Evolutionary conservation across 2,113 vertebrate genomes (phyloP).

Genomic region (Bos javanicus): DNA sequence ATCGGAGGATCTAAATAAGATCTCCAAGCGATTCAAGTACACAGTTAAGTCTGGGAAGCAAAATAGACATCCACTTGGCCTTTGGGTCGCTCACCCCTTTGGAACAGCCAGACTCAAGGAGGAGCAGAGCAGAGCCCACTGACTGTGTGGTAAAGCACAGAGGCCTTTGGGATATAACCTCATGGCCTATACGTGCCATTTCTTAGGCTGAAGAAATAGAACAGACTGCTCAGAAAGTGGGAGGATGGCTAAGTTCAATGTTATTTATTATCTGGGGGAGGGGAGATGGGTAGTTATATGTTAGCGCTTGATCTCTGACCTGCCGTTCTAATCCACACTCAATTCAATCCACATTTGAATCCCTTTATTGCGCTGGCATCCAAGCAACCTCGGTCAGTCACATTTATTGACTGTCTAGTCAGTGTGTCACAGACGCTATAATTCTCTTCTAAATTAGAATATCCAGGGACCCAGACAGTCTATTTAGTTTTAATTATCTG

Average conservation of each 20-base stretch:
- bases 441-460: constrained; percentile 5
- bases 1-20: not conserved
- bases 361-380: not conserved
- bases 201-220: not conserved
- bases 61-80: not conserved
- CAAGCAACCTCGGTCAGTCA: not conserved
- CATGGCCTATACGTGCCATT: not conserved
- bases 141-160: not conserved
- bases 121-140: not conserved
- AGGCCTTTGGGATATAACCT: not conserved
- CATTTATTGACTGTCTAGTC: not conserved
- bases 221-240: not conserved
- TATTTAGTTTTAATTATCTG: not conserved
- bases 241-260: not conserved
- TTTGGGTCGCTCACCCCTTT: not conserved
- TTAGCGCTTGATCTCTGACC: not conserved
- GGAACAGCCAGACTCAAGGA: not conserved
- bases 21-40: not conserved
- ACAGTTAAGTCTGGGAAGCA: not conserved
- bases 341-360: not conserved
- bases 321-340: not conserved
- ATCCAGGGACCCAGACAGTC: not conserved
- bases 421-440: not conserved
- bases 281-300: not conserved
- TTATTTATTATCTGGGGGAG: not conserved